Evolutionary conservation across 2,888 invertebrate species (phyloP).

Genomic region (Cylindroiulus punctatus): DNA sequence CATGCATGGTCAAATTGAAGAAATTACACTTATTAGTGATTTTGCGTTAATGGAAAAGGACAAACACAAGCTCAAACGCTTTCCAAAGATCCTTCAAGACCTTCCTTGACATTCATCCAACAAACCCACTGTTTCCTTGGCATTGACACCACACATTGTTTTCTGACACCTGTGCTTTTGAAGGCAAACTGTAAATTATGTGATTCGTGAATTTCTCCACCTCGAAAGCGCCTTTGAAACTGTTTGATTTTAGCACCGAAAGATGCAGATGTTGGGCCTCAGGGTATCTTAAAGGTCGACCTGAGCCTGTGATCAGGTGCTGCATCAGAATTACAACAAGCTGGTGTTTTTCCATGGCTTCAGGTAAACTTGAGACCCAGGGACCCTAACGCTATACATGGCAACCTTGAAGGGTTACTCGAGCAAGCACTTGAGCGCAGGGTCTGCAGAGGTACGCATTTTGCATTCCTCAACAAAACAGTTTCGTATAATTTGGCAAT

Average conservation of each 20-base stretch:
- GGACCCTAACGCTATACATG: neutral
- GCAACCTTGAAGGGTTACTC: neutral
- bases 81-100: too few species aligned
- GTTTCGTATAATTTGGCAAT: neutral
- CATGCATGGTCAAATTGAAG: too few species aligned
- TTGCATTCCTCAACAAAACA: neutral
- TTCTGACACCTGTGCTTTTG: neutral
- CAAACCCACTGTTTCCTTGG: too few species aligned
- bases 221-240: neutral
- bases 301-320: neutral
- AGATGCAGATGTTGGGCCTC: neutral
- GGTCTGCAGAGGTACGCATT: neutral
- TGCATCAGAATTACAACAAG: neutral
- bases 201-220: neutral
- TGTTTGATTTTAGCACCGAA: neutral
- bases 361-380: neutral
- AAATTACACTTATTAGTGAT: too few species aligned
- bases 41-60: too few species aligned
- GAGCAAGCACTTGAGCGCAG: neutral
- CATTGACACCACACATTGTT: neutral
- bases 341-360: constrained; percentile 3
- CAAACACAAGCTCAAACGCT: too few species aligned
- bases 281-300: neutral
- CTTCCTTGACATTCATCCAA: too few species aligned
- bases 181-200: neutral